Percentiles rank a stretch among this genome's conserved stretches.
Evolutionary conservation across 2,888 invertebrate species (phyloP).

Genomic region (Athalia rosae): DNA sequence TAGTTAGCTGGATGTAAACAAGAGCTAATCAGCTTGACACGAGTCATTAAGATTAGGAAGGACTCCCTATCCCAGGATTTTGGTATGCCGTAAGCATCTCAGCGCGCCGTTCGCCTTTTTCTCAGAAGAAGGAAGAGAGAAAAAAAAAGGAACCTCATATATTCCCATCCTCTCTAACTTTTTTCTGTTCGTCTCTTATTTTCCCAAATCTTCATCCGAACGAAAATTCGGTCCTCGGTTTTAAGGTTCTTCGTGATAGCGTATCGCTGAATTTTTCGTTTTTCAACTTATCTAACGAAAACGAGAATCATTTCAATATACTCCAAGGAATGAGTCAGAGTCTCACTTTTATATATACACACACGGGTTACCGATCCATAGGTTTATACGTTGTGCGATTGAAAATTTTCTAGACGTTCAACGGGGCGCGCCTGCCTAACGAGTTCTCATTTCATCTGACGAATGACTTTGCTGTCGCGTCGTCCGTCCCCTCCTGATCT

Average conservation of each 20-base stretch:
- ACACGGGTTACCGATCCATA: slow-evolving; percentile 32
- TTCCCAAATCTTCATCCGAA: neutral
- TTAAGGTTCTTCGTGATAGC: neutral
- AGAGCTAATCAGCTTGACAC: slow-evolving; percentile 67
- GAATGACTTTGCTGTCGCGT: slow-evolving; percentile 42
- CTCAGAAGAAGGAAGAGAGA: slow-evolving; percentile 32
- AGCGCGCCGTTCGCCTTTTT: slow-evolving; percentile 15
- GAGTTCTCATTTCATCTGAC: slow-evolving; percentile 42
- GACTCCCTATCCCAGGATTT: slow-evolving; percentile 49
- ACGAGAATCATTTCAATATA: neutral
- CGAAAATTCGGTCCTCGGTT: neutral
- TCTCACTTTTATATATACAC: neutral
- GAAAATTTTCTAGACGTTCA: slow-evolving; percentile 14
- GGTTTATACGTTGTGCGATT: slow-evolving; percentile 17
- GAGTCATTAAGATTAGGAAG: slow-evolving; percentile 66
- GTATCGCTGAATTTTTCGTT: neutral
- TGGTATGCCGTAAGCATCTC: slow-evolving; percentile 55
- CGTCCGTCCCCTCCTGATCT: slow-evolving; percentile 9
- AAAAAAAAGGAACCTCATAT: too few relatives aligned
- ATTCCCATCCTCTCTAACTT: slow-evolving; percentile 5
- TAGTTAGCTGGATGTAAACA: slow-evolving; percentile 63
- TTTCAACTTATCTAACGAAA: neutral
- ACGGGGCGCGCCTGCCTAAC: slow-evolving; percentile 22
- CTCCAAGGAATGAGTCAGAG: neutral
- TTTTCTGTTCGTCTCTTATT: neutral